Conservation (phyloP, 1,140 invertebrate species). For the Mactra quadrangularis region DNA sequence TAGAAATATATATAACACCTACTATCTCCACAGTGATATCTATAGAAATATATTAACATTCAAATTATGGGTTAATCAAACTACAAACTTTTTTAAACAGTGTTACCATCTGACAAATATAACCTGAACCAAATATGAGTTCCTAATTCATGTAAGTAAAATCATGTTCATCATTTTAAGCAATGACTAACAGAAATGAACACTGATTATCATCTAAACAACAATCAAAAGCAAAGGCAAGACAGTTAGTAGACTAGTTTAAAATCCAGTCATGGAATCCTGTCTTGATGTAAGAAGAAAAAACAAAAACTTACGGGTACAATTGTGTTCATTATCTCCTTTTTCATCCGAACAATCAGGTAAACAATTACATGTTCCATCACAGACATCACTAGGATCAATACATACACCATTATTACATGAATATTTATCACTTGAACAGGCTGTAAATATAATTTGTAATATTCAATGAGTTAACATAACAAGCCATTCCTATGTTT, state of each 20-base stretch:
- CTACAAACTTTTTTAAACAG: no score
- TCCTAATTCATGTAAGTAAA: no score
- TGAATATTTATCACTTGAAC: slow-evolving; percentile 15
- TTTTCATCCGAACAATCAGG: slow-evolving; percentile 46
- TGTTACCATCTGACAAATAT: no score
- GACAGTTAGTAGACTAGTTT: no score
- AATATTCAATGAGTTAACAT: not conserved
- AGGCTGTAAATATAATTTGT: slow-evolving; percentile 17
- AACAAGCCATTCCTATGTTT: no score
- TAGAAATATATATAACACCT: not conserved
- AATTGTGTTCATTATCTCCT: slow-evolving; percentile 28
- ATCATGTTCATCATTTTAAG: no score
- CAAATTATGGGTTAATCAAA: not conserved
- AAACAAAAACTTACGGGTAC: slow-evolving; percentile 24
- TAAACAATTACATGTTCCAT: slow-evolving; percentile 46
- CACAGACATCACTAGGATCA: slow-evolving; percentile 27
- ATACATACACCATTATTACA: slow-evolving; percentile 43
- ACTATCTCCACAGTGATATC: not conserved
- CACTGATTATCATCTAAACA: no score
- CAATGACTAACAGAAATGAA: no score
- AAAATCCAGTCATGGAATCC: no score
- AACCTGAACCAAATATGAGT: no score
- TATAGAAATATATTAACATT: not conserved
- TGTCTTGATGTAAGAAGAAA: no score
- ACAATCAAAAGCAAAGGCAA: no score